These are phyloP conservation scores for Cyanoramphus novaezelandiae DNA, from an alignment of 2,113 vertebrate species.

Conservation along the genomic window DNA sequence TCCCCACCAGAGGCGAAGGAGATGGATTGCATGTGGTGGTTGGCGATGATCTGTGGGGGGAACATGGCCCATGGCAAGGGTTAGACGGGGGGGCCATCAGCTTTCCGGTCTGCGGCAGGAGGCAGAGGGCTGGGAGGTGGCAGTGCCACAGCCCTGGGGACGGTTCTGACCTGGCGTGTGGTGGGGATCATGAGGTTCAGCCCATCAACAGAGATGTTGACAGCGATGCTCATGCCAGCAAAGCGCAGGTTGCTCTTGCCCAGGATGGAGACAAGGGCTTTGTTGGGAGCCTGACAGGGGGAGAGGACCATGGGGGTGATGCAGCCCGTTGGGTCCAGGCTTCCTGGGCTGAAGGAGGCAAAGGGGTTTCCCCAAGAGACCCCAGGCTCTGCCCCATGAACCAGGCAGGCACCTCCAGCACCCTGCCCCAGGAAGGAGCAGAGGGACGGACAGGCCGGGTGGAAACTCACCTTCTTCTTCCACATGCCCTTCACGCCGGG, in stretches of 20 bases:
- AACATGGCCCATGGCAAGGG: fast-evolving
- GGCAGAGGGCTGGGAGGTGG: background rate
- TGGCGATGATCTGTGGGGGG: conserved; percentile 82
- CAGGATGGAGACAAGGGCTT: conserved; percentile 88
- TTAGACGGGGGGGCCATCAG: fast-evolving
- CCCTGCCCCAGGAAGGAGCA: background rate
- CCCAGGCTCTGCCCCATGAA: background rate
- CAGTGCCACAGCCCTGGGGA: fast-evolving
- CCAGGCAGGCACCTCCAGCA: fast-evolving
- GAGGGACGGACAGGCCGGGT: fast-evolving
- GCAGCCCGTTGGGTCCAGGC: no score
- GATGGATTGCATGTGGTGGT: conserved; percentile 88
- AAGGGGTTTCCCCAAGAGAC: background rate
- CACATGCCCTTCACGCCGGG: conserved; percentile 90
- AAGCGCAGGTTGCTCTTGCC: conserved; percentile 95
- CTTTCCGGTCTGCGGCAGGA: fast-evolving
- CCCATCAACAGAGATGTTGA: conserved; percentile 92
- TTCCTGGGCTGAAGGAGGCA: background rate
- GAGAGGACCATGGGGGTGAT: fast-evolving
- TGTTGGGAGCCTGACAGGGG: conserved; percentile 80
- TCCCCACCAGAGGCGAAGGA: conserved; percentile 90
- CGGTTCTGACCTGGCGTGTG: conserved; percentile 84
- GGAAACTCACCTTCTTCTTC: conserved; percentile 89
- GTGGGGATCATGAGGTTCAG: conserved; percentile 91
- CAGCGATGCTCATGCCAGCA: conserved; percentile 89